Evolutionary conservation across 2,888 invertebrate genomes (phyloP), one percentile per base, ranked within the genome.

Genomic region (Octonoba sinensis): DNA sequence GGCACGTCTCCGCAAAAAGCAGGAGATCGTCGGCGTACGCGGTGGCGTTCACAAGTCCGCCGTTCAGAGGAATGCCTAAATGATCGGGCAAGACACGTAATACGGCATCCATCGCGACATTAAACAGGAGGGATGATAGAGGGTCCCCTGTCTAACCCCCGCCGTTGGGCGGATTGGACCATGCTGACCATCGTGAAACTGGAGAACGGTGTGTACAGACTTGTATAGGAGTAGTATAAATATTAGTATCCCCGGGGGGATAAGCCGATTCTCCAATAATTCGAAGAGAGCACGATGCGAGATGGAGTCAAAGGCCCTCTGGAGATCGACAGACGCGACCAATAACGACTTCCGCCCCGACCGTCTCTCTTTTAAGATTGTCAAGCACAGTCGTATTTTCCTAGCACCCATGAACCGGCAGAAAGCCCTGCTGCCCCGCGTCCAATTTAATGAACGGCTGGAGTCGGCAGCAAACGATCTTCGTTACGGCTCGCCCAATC

Each of bases 291-390:
- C 60, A 36, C 44, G 22, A 36, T 62, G 60, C 2, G 44, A 15
- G 16, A 62, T 62, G 44, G 36, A 44, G 18, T 62, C 60, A n/a
- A 62, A 62, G n/a, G 44, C 60, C 36, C 36, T 62, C 18, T 20
- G 44, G 1, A 62, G 44, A 18, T 62, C 60, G n/a, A 62, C 16
- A 18, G 56, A 56, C 1, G 56, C 56, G 1, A 56, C 56, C 2
- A 56, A 56, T 1, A 18, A 1, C 56, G 60, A 44, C 44, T 18
- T 6, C 15, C 27, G 1, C 60, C 36, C 36, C n/a, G 44, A 15
- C n/a, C n/a, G n/a, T n/a, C n/a, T n/a, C n/a, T n/a, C n/a, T n/a
- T n/a, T n/a, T n/a, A n/a, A n/a, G n/a, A n/a, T n/a, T n/a, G n/a
- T n/a, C n/a, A n/a, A n/a, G n/a, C n/a, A n/a, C n/a, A n/a, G n/a